These are phyloP conservation scores for Hippocampus zosterae DNA, from an alignment of 2,113 vertebrate genomes.

Conservation along the genomic window DNA sequence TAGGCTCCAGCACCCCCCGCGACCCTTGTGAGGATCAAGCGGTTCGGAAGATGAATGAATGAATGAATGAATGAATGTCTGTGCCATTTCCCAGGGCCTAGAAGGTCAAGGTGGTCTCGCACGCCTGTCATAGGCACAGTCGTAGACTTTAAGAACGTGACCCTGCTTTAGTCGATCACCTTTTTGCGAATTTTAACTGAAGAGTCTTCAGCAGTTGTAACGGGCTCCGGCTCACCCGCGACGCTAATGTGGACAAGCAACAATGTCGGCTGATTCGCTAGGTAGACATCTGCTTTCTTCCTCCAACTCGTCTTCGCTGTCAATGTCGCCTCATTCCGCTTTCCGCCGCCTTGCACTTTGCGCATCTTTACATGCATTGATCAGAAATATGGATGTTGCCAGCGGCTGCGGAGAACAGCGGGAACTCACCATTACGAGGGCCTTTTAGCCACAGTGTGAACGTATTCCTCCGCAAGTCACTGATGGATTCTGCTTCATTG, in stretches of 20 bases:
- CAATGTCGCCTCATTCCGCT: background rate
- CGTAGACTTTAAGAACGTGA: background rate
- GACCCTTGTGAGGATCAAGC: too few relatives aligned
- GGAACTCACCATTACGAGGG: conserved; percentile 7
- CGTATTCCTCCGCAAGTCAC: conserved; percentile 33
- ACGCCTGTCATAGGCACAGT: background rate
- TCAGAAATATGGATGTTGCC: conserved; percentile 33
- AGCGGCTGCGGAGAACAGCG: conserved; percentile 39
- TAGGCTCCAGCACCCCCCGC: too few relatives aligned
- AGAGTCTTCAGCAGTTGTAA: background rate
- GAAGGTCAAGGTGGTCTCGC: background rate
- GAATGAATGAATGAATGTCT: too few relatives aligned
- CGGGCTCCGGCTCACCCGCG: background rate
- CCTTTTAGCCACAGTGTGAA: conserved; percentile 34
- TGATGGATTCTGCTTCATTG: conserved; percentile 60
- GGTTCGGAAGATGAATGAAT: too few relatives aligned
- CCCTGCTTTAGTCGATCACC: background rate
- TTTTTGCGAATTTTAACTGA: background rate
- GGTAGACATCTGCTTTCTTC: background rate
- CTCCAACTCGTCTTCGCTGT: background rate
- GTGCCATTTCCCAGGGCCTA: background rate
- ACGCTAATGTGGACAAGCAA: background rate
- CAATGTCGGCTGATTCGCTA: background rate
- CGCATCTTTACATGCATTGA: conserved; percentile 22
- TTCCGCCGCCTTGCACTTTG: conserved; percentile 12